A percentile compares a stretch with the other conserved stretches of the same genome.
phyloP scores from a whole-genome alignment of 2,797 vertebrate species.

The Micrastur ruficollis region DNA sequence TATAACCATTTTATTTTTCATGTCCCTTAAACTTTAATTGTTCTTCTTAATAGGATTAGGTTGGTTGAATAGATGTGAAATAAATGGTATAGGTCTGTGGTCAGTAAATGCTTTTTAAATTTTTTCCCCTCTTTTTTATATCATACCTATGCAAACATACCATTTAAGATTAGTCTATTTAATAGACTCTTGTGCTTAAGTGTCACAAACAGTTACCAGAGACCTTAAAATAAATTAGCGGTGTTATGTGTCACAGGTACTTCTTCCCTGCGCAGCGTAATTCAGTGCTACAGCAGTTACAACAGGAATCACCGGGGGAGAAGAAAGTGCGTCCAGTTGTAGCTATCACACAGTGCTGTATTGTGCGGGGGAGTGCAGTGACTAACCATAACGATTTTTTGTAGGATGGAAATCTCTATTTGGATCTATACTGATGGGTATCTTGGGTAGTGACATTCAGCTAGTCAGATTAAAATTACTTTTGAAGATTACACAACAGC shows the following conservation, averaged over 20 bases:
- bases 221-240: neutral
- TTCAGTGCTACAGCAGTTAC: fast-evolving
- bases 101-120: neutral
- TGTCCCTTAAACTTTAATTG: neutral
- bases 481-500: neutral
- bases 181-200: neutral
- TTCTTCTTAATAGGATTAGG: neutral
- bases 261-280: fast-evolving
- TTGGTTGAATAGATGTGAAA: neutral
- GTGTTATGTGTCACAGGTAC: fast-evolving
- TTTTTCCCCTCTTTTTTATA: neutral
- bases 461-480: fast-evolving
- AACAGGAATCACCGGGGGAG: fast-evolving
- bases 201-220: neutral
- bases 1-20: neutral
- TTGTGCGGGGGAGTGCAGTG: fast-evolving
- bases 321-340: fast-evolving
- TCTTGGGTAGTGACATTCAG: neutral
- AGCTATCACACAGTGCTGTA: fast-evolving
- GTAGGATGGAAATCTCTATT: fast-evolving
- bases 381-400: fast-evolving
- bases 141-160: neutral
- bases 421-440: fast-evolving
- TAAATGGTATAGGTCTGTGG: neutral
- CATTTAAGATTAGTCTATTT: neutral